Conservation (phyloP, 1,140 invertebrate genomes). For the Trichomalopsis sarcophagae region DNA sequence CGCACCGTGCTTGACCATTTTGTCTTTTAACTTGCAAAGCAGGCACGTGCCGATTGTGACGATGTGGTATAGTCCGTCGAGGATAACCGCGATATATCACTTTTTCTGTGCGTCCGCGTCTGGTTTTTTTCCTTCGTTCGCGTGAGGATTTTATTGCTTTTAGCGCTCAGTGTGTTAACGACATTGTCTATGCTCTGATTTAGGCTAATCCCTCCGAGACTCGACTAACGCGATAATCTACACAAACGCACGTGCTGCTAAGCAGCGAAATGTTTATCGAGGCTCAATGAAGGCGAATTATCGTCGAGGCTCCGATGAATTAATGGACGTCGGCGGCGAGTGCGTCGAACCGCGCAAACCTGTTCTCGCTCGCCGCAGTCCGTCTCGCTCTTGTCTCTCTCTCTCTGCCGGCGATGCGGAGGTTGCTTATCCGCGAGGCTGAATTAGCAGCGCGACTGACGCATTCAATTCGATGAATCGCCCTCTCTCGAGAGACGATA, state of each 20-base stretch:
- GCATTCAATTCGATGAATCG: neutral
- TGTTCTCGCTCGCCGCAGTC: neutral
- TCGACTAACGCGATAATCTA: neutral
- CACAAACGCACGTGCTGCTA: neutral
- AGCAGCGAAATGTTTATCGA: neutral
- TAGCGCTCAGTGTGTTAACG: neutral
- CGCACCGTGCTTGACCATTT: conserved; percentile 35
- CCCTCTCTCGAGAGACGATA: neutral
- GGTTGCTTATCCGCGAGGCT: neutral
- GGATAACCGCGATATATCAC: conserved; percentile 29
- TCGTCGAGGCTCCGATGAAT: neutral
- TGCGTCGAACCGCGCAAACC: conserved; percentile 23
- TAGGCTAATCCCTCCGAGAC: neutral
- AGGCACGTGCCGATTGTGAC: conserved; percentile 24
- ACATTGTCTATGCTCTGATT: conserved; percentile 3
- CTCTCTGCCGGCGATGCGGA: neutral
- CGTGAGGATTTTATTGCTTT: neutral
- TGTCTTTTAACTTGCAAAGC: conserved; percentile 49
- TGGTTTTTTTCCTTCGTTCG: conserved; percentile 35
- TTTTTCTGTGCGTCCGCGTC: neutral
- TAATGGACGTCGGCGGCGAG: neutral
- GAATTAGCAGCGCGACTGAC: no score
- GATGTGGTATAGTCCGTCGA: neutral
- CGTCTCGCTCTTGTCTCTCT: conserved; percentile 4
- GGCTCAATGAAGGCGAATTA: neutral